Percentiles rank a stretch among this genome's conserved stretches.
These are phyloP conservation scores for Seira ritae DNA, from an alignment of 2,888 invertebrate genomes.

Conservation along the genomic window DNA sequence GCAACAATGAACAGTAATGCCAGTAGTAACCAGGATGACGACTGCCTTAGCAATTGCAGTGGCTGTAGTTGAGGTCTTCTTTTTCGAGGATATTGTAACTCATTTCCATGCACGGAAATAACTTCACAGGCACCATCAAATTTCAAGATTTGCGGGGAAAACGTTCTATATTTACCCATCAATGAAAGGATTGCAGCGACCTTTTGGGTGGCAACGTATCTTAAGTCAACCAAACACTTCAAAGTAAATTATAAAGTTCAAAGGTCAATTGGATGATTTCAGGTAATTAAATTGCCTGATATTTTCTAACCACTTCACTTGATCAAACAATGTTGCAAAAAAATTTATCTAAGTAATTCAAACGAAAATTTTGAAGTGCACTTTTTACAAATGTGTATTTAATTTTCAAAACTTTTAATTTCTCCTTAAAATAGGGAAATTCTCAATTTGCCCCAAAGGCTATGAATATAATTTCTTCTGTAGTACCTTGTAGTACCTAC, in stretches of 20 bases:
- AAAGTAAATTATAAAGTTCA: background rate
- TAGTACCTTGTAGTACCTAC: background rate
- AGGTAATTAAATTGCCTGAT: background rate
- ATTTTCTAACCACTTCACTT: background rate
- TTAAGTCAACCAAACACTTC: background rate
- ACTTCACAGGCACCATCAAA: constrained; percentile 27
- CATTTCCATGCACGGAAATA: constrained; percentile 21
- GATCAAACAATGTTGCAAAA: background rate
- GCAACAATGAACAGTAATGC: too few relatives aligned
- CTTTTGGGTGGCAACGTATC: constrained; percentile 12
- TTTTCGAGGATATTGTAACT: too few relatives aligned
- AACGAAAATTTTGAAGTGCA: too few relatives aligned
- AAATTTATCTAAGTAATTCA: too few relatives aligned
- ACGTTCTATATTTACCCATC: constrained; percentile 71
- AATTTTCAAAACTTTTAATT: background rate
- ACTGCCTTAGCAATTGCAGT: background rate
- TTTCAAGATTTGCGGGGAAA: constrained; percentile 33
- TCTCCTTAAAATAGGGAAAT: background rate
- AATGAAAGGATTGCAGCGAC: constrained; percentile 35
- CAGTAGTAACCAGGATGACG: background rate
- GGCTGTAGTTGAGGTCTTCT: constrained; percentile 9
- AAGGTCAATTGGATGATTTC: background rate
- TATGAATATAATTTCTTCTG: background rate
- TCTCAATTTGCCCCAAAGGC: background rate
- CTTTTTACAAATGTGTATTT: background rate